phyloP scores from a whole-genome alignment of 2,797 vertebrate genomes.

The Galago senegalensis region DNA sequence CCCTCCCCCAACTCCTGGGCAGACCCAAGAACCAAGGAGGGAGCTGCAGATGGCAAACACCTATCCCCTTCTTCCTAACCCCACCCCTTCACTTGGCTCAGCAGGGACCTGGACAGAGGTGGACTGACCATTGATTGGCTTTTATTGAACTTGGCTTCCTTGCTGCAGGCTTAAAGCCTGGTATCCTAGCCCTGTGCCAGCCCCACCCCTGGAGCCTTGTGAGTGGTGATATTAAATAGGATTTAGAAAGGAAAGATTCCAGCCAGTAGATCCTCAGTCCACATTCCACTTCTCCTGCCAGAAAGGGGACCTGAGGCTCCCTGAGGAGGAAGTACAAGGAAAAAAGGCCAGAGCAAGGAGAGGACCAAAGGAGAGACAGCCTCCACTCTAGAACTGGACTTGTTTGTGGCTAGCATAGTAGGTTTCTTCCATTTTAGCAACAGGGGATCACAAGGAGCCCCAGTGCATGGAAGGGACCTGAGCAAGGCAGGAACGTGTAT shows the following conservation, averaged over 20 bases:
- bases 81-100: background rate
- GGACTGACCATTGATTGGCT: constrained; percentile 65
- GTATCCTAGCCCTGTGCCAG: background rate
- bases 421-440: background rate
- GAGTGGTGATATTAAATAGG: constrained; percentile 37
- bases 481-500: background rate
- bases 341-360: too few relatives aligned
- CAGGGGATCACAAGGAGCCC: background rate
- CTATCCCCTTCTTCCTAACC: background rate
- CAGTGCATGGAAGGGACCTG: background rate
- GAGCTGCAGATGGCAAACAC: background rate
- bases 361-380: background rate
- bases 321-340: background rate
- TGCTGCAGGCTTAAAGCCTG: background rate
- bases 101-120: constrained; percentile 10
- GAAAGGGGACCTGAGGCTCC: background rate
- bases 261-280: constrained; percentile 4
- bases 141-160: constrained; percentile 73
- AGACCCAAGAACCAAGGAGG: background rate
- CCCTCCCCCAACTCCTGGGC: background rate
- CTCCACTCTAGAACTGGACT: background rate
- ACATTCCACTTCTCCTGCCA: background rate
- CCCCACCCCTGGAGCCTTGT: background rate
- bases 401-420: background rate
- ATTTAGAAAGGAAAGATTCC: constrained; percentile 57